Conservation (phyloP, 2,113 vertebrate genomes). For the Stegostoma tigrinum region DNA sequence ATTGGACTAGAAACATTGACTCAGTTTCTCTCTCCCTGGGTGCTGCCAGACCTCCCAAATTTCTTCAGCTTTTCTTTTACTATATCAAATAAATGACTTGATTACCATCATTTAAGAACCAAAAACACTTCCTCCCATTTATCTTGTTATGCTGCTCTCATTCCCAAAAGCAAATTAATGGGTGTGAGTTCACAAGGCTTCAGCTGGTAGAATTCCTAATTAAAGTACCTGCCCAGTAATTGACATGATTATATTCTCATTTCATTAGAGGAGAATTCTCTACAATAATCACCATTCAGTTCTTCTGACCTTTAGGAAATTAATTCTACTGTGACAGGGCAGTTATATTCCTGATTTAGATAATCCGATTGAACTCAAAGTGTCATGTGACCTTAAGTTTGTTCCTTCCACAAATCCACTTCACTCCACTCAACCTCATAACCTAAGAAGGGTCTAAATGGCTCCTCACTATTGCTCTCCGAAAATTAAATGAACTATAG, state of each 20-base stretch:
- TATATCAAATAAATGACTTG: background rate
- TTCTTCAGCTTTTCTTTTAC: no score
- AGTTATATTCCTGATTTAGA: background rate
- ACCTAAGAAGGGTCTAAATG: no score
- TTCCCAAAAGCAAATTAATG: background rate
- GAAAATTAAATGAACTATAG: background rate
- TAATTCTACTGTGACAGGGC: background rate
- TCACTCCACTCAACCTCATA: background rate
- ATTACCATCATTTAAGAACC: background rate
- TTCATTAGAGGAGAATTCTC: background rate
- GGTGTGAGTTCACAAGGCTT: background rate
- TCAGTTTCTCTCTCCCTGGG: no score
- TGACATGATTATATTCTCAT: background rate
- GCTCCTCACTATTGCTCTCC: background rate
- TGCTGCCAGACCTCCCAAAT: no score
- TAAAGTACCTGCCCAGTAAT: background rate
- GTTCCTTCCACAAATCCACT: background rate
- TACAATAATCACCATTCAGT: background rate
- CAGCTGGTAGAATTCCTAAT: background rate
- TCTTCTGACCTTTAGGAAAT: background rate
- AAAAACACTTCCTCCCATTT: background rate
- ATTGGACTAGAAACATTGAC: no score
- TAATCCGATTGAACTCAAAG: background rate
- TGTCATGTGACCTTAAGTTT: background rate
- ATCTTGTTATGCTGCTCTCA: background rate